Evolutionary conservation across 1,140 invertebrate species (phyloP), one percentile per base, ranked within the genome.

Genomic region (Panulirus ornatus): DNA sequence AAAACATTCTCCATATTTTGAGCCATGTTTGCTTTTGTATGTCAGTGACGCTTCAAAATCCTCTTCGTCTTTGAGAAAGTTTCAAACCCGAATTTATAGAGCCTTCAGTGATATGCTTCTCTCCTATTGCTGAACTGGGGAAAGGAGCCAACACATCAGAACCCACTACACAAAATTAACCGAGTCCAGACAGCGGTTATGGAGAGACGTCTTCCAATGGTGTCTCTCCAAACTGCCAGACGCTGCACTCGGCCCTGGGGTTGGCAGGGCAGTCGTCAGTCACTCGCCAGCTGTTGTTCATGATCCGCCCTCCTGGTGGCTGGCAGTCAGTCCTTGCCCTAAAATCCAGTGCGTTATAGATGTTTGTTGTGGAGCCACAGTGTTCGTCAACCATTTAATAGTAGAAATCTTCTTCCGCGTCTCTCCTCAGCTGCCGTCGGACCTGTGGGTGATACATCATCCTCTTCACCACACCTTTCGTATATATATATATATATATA

Each of bases 81-180:
- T 27, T 16, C 36, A 58, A 36, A 19, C 47, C 78, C 51, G 47
- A 58, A 36, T 30, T 54, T 6, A 51, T 14, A 34, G 47, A 58
- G 27, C 54, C 71, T 3, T 51, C 78, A 19, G 78, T 81, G 78
- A 81, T 81, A 81, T 81, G 78, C 78, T 63, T 81, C 78, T 58
- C 27, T 58, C 47, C 78, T 30, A 51, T 42, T 11, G n/a, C 51
- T 16, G 47, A 51, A 36, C 16, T 5, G 34, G 78, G 78, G 22
- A 36, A 22, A 81, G 36, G 58, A 81, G 78, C 78, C 78, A 81
- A 81, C 78, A 81, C 78, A 19, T 81, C 47, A 1, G 27, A 54
- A 58, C 78, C 78, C 51, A 36, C 2, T 14, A 3, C 11, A 30
- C 14, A 34, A 81, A 27, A 36, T 16, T 38, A 44, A n/a, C 8